Conservation (phyloP, 2,797 vertebrate genomes). For the Saguinus oedipus region DNA sequence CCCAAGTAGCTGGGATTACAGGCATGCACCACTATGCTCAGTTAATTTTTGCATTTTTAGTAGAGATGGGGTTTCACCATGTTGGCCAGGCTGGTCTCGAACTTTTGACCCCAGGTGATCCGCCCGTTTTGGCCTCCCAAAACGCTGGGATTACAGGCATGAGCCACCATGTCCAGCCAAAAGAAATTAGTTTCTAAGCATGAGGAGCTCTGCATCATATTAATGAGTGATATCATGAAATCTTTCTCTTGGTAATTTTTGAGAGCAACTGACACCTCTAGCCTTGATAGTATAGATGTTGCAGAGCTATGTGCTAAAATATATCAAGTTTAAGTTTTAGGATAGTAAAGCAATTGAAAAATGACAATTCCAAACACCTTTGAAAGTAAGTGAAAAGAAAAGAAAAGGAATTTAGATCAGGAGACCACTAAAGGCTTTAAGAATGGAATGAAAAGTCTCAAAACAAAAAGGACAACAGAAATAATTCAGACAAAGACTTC, state of each 20-base stretch:
- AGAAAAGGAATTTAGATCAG: background rate
- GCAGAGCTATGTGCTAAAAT: background rate
- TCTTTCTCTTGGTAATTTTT: background rate
- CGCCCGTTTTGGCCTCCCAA: background rate
- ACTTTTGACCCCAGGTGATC: background rate
- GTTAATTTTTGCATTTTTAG: background rate
- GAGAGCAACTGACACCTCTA: background rate
- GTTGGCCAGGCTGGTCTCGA: background rate
- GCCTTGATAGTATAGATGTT: background rate
- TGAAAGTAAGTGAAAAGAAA: background rate
- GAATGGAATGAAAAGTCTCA: background rate
- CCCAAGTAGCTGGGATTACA: background rate
- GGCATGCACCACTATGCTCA: background rate
- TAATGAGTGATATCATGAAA: background rate
- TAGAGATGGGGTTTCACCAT: background rate
- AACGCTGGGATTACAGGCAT: background rate
- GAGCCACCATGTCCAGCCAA: fast-evolving
- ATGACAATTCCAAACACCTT: background rate
- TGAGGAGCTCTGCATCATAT: background rate
- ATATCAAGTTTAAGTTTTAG: background rate
- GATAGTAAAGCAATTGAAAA: background rate
- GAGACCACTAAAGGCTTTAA: background rate
- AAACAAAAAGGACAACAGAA: background rate
- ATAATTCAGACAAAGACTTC: background rate
- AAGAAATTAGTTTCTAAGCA: background rate